Percentiles rank a stretch among this genome's conserved stretches.
phyloP scores from a whole-genome alignment of 2,888 invertebrate species.

The Taphrorychus bicolor region DNA sequence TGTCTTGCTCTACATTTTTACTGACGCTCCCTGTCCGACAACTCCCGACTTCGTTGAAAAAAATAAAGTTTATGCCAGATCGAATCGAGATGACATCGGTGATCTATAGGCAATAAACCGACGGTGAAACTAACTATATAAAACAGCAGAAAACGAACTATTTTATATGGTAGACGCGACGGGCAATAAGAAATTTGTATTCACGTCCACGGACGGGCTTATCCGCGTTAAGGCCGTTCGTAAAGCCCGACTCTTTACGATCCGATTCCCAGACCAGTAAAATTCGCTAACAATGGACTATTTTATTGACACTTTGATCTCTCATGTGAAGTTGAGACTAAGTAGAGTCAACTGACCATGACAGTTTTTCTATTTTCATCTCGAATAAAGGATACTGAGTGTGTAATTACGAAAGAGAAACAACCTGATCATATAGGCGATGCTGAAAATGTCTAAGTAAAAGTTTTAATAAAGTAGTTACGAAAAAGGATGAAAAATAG shows the following conservation, averaged over 20 bases:
- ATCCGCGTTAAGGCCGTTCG: constrained; percentile 27
- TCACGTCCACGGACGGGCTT: constrained; percentile 30
- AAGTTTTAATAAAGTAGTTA: too few species aligned
- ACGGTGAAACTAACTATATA: constrained; percentile 32
- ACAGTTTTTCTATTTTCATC: not conserved
- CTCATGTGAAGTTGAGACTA: not conserved
- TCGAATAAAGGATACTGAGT: too few species aligned
- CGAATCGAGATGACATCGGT: constrained; percentile 12
- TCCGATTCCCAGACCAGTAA: constrained; percentile 33
- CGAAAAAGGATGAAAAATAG: too few species aligned
- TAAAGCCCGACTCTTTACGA: constrained; percentile 31
- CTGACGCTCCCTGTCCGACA: not conserved
- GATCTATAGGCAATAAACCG: constrained; percentile 36
- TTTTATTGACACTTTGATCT: constrained; percentile 34
- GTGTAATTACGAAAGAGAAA: too few species aligned
- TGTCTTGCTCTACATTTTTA: constrained; percentile 7
- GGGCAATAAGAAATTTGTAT: constrained; percentile 41
- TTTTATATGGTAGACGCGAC: constrained; percentile 35
- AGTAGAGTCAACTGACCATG: not conserved
- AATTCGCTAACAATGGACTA: constrained; percentile 32
- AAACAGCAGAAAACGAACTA: constrained; percentile 34
- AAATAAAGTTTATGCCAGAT: constrained; percentile 9
- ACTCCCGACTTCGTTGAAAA: constrained; percentile 1
- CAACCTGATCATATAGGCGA: too few species aligned
- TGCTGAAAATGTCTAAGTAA: too few species aligned